Evolutionary conservation across 1,140 invertebrate genomes (phyloP), one percentile per base, ranked within the genome.

Genomic region (Zaprionus inermis): DNA sequence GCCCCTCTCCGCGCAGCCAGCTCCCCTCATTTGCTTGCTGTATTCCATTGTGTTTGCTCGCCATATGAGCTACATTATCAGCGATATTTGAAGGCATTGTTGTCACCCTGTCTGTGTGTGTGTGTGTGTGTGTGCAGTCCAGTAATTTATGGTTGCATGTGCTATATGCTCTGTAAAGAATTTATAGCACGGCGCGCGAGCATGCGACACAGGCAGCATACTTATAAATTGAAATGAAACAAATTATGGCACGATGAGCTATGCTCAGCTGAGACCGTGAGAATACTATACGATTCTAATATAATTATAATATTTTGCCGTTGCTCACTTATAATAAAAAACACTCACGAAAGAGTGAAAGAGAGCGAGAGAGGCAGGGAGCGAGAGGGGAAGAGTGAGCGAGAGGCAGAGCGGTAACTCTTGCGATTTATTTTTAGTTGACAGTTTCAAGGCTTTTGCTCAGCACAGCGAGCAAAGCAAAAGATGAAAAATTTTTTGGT

Each of bases 381-480:
- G 51, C 12, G 60, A 80, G 66, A 55, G 51, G 11, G 60, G 59
- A 59, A 68, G 69, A 52, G 66, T 71, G 67, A n/a, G n/a, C n/a
- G n/a, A n/a, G n/a, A n/a, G n/a, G n/a, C n/a, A 54, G 55, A 52
- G 44, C 69, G 57, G 41, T 41, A 60, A 30, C 74, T 88, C 77
- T 81, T 84, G 71, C 70, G 84, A 90, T 88, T 89, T 88, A 88
- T 88, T 88, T 88, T 88, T 88, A 88, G 84, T 89, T 89, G 84
- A 90, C 84, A 89, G 80, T 88, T 88, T 88, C 84, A 88, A 88
- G 84, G 84, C 80, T 81, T 78, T 86, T 67, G 64, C 69, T 76
- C 61, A 66, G 36, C 60, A n/a, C n/a, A n/a, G 69, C 56, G 54
- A 32, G 30, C 30, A 66, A 76, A 68, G 66, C 61, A 72, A 75